Conservation (phyloP, 2,888 invertebrate species). For the Theodoxus fluviatilis region DNA sequence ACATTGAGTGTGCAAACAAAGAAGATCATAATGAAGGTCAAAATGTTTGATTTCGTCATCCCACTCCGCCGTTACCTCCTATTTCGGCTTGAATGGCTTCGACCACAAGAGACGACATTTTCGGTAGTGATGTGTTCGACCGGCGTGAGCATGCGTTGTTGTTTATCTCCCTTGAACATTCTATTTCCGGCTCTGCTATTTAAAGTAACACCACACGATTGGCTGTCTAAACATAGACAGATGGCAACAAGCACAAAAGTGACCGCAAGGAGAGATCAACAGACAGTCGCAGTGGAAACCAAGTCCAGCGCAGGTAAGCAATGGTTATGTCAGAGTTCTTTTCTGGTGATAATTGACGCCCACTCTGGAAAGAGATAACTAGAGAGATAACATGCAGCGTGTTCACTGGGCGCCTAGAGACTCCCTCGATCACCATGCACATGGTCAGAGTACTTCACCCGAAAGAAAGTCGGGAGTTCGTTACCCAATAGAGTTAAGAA, state of each 20-base stretch:
- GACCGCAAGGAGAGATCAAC: too few relatives aligned
- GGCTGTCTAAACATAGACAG: not conserved
- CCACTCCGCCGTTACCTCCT: slow-evolving; percentile 37
- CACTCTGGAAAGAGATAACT: too few relatives aligned
- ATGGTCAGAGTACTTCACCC: too few relatives aligned
- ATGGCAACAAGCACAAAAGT: not conserved
- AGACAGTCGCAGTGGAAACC: too few relatives aligned
- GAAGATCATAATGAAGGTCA: not conserved
- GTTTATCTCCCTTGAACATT: slow-evolving; percentile 9
- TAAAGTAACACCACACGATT: not conserved
- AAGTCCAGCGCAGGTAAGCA: too few relatives aligned
- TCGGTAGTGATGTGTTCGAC: not conserved
- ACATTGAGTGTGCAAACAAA: not conserved
- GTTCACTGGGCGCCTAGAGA: too few relatives aligned
- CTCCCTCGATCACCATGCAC: too few relatives aligned
- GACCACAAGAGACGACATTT: slow-evolving; percentile 38
- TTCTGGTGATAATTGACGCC: too few relatives aligned
- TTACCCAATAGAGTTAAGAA: too few relatives aligned
- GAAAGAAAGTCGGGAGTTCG: too few relatives aligned
- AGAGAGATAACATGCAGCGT: too few relatives aligned
- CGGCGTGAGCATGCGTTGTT: slow-evolving; percentile 18
- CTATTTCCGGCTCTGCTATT: slow-evolving; percentile 1
- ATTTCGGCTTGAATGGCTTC: slow-evolving; percentile 46
- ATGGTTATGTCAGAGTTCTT: too few relatives aligned
- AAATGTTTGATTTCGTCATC: not conserved